Percentiles rank a stretch among this genome's conserved stretches.
Evolutionary conservation across 2,888 invertebrate genomes (phyloP).

Genomic region (Euplagia quadripunctaria): DNA sequence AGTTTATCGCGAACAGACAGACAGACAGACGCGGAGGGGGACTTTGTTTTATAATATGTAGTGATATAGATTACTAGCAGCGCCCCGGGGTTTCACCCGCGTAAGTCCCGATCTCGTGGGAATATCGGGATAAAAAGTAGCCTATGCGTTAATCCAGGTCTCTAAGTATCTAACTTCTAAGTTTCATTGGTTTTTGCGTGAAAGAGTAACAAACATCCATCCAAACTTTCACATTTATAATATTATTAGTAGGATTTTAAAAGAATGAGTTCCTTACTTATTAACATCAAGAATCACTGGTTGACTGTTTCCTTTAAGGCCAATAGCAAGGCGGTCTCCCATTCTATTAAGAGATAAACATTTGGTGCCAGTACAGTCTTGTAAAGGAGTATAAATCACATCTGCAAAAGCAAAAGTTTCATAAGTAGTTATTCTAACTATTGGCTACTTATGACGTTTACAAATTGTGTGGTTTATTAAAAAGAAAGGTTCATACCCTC

Average conservation of each 20-base stretch:
- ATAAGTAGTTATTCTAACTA: background rate
- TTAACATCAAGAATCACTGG: conserved; percentile 75
- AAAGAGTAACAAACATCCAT: too few species aligned
- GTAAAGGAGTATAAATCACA: conserved; percentile 52
- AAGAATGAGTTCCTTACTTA: conserved; percentile 65
- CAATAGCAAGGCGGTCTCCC: conserved; percentile 70
- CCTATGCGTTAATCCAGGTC: too few species aligned
- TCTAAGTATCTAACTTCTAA: too few species aligned
- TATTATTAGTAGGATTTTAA: background rate
- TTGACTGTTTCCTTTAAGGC: conserved; percentile 73
- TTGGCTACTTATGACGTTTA: background rate
- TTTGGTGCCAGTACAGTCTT: conserved; percentile 64
- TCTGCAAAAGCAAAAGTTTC: conserved; percentile 45
- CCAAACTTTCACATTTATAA: too few species aligned
- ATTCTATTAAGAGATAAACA: conserved; percentile 63
- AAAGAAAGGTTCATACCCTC: background rate
- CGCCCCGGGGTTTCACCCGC: too few species aligned
- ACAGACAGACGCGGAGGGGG: too few species aligned
- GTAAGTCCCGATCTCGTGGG: too few species aligned
- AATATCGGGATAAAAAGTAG: too few species aligned
- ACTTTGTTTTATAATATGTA: too few species aligned
- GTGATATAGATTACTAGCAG: too few species aligned
- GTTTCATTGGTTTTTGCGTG: too few species aligned
- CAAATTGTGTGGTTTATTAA: background rate
- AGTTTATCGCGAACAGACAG: too few species aligned